Base-by-base conservation (phyloP, 2,797 vertebrate species). In the Stomatorhinus walkeri region DNA sequence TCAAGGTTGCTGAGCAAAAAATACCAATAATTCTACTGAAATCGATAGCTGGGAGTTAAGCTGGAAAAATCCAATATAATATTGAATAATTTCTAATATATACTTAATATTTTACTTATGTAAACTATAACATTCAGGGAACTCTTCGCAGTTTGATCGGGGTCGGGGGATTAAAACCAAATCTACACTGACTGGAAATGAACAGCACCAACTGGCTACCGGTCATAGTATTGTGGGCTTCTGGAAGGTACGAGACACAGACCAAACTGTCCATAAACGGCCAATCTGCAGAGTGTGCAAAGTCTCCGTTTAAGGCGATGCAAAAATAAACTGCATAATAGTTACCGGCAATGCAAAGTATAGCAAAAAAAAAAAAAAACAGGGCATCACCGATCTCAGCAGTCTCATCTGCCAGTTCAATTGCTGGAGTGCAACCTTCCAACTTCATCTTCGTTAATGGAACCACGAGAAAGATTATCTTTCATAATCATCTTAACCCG, bases 361-460 rank as follows among this genome's bases (percentile, higher is more conserved):
- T 32, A 68, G 22, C 28, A 32, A 28, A 64, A 68, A 68, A 32
- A 28, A 46, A 28, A 46, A 61, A 68, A 32, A 32, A 32, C 64
- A 40, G 1, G 32, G 0, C 68, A 76, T 40, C 68, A 79, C 36
- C 36, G 85, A 89, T 83, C 6, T 86, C 68, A 46, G 54, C 68
- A 90, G 92, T 91, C 54, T 59, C 54, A 91, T 94, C 94, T 92
- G 93, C 92, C 93, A 92, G 92, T 91, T 93, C 92, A 91, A 89
- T 72, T 64, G 49, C 79, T 19, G 85, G 48, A 90, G 90, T 86
- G 61, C 89, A 93, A 93, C 93, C 94, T 94, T 93, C 93, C 87
- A 89, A 89, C 90, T 90, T 43, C 16, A 64, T 89, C 89, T 88
- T 85, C 91, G 92, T 93, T 90, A 88, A 90, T 91, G 89, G 72